Evolutionary conservation across 2,797 vertebrate species (phyloP), one percentile per base, ranked within the genome.

Genomic region (Channallabes apus): DNA sequence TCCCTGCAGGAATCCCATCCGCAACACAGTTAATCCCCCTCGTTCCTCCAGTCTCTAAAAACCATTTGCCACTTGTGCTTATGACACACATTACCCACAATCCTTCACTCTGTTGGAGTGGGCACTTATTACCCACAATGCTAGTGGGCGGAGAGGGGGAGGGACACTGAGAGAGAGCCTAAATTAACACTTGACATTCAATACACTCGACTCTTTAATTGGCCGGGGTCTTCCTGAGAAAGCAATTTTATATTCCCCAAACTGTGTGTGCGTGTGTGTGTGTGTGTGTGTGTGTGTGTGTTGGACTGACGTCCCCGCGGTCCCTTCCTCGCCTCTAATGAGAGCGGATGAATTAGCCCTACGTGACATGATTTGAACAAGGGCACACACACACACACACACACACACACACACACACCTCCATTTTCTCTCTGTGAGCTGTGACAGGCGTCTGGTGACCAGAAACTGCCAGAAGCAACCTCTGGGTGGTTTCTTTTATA

Each of bases 131-230:
- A 73, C 81, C 68, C 81, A 82, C 81, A 82, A 72, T 73, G 32
- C 81, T 82, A 14, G 24, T 58, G 97, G 95, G 95, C 93, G 95
- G 96, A 96, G 96, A 95, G 94, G 58, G 35, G 96, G 96, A 96
- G 81, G 80, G 80, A 97, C 95, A 94, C 94, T 95, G 95, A 96
- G 96, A 95, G 94, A 95, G 96, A 96, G 97, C 95, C 97, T 97
- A 98, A 99, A 99, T 99, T 99, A 99, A 99, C 98, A 99, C 98
- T 99, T 99, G 98, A 99, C 98, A 99, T 99, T 99, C 98, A 99
- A 99, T 99, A 98, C 97, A 96, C 98, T 97, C 97, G 97, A 97
- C 97, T 96, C 96, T 97, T 98, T 99, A 99, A 99, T 99, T 99
- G 98, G 98, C 97, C 96, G 92, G 96, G 96, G 97, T 97, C 96